A percentile compares a stretch with the other conserved stretches of the same genome.
phyloP scores from a whole-genome alignment of 2,888 invertebrate genomes.

The Oasisia sp. region DNA sequence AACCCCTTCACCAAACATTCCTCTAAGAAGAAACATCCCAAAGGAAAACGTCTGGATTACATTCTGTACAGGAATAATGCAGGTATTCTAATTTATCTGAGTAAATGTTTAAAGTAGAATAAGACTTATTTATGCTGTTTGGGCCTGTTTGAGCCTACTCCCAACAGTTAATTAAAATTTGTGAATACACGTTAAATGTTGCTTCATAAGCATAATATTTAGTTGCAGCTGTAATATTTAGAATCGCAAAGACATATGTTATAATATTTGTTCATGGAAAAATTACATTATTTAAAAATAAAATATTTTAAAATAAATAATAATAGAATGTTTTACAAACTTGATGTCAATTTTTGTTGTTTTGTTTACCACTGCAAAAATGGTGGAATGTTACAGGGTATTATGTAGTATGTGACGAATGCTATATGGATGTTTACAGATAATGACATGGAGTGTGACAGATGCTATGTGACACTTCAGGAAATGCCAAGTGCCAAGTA shows the following conservation, averaged over 20 bases:
- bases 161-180: no score
- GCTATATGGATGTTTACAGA: slow-evolving; percentile 51
- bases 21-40: slow-evolving; percentile 67
- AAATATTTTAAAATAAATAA: no score
- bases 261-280: no score
- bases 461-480: slow-evolving; percentile 54
- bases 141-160: no score
- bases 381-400: slow-evolving; percentile 57
- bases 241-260: no score
- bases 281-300: no score
- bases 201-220: no score
- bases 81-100: slow-evolving; percentile 46
- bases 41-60: slow-evolving; percentile 92
- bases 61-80: slow-evolving; percentile 74
- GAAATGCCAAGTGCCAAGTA: slow-evolving; percentile 53
- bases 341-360: background rate
- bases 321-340: no score
- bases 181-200: no score
- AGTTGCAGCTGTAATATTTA: no score
- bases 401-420: slow-evolving; percentile 48
- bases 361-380: slow-evolving; percentile 35
- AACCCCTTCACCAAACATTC: slow-evolving; percentile 83
- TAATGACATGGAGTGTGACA: slow-evolving; percentile 48
- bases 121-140: no score
- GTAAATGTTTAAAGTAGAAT: background rate